These are phyloP conservation scores for Lagorchestes hirsutus DNA, from an alignment of 2,797 vertebrate species.

Conservation along the genomic window DNA sequence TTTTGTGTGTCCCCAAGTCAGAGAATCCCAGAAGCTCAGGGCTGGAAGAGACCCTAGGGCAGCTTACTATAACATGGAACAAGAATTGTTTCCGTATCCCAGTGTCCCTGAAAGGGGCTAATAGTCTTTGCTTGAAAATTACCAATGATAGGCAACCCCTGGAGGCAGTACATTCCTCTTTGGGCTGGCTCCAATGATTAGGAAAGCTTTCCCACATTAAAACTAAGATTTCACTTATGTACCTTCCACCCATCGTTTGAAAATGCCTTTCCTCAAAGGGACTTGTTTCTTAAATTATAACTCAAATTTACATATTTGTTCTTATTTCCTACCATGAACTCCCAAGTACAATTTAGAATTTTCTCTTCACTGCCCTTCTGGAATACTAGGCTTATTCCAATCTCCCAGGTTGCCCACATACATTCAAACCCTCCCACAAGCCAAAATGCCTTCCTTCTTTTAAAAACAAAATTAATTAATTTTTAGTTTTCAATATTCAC, in stretches of 20 bases:
- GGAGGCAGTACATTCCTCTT: neutral
- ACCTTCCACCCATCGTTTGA: neutral
- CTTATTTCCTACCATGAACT: neutral
- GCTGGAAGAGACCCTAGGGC: neutral
- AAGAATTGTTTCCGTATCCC: neutral
- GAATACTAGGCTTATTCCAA: neutral
- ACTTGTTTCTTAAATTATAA: conserved; percentile 4
- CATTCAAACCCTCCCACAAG: neutral
- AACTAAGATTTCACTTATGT: neutral
- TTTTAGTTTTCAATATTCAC: too few species aligned
- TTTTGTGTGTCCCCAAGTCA: neutral
- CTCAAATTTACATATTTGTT: neutral
- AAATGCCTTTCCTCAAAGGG: neutral
- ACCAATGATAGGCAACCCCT: neutral
- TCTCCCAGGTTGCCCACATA: neutral
- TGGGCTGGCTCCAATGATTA: neutral
- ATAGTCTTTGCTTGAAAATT: neutral
- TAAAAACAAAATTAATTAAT: too few species aligned
- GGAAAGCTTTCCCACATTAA: neutral
- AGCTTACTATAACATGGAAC: neutral
- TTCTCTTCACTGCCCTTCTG: neutral
- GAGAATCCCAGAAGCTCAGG: neutral
- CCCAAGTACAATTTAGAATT: neutral
- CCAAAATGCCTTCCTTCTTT: neutral
- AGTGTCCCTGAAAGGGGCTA: neutral